Evolutionary conservation across 2,888 invertebrate genomes (phyloP).

Genomic region (Euspilapteryx auroguttella): DNA sequence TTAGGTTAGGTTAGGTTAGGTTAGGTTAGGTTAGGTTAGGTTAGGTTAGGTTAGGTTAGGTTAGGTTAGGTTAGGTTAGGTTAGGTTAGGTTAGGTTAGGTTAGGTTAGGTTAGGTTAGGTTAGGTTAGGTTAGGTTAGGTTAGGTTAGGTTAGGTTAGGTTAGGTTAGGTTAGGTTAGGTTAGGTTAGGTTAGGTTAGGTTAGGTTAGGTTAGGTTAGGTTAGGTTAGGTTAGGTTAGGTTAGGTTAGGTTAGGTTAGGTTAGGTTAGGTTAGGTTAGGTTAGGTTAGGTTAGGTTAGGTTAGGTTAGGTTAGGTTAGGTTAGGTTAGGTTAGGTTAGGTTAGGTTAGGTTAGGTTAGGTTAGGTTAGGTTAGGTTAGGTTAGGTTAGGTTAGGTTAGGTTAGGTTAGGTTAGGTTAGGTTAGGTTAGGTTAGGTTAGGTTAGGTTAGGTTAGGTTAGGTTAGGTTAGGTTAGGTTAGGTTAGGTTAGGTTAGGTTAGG

Average conservation of each 20-base stretch:
- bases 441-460: slow-evolving; percentile 7
- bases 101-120: slow-evolving; percentile 7
- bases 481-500: slow-evolving; percentile 7
- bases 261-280: slow-evolving; percentile 6
- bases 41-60: slow-evolving; percentile 8
- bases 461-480: slow-evolving; percentile 7
- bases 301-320: slow-evolving; percentile 7
- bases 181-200: slow-evolving; percentile 7
- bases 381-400: slow-evolving; percentile 6
- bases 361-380: slow-evolving; percentile 6
- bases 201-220: slow-evolving; percentile 7
- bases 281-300: slow-evolving; percentile 7
- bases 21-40: slow-evolving; percentile 7
- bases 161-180: slow-evolving; percentile 7
- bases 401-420: slow-evolving; percentile 7
- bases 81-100: slow-evolving; percentile 6
- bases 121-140: slow-evolving; percentile 7
- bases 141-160: slow-evolving; percentile 7
- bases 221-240: slow-evolving; percentile 7
- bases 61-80: slow-evolving; percentile 6
- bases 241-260: slow-evolving; percentile 6
- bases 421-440: slow-evolving; percentile 4
- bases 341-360: slow-evolving; percentile 5
- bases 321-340: slow-evolving; percentile 5
- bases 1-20: slow-evolving; percentile 7